Evolutionary conservation across 2,797 vertebrate species (phyloP), one percentile per base, ranked within the genome.

Genomic region (Eupleurogrammus muticus): DNA sequence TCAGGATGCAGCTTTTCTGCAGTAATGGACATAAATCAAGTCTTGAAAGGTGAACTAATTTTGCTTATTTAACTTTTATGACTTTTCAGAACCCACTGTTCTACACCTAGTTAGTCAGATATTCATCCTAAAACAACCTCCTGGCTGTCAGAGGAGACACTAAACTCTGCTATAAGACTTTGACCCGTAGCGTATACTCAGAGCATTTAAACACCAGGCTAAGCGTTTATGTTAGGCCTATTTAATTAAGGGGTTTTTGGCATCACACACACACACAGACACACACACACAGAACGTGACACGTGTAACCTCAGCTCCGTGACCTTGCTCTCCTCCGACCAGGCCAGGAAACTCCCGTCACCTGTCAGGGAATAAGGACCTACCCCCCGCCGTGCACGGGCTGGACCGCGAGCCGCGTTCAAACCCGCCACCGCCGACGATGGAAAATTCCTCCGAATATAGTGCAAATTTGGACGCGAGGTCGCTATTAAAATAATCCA

Each of bases 401-500:
- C 58, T 42, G 34, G 4, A n/a, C 44, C 23, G 21, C 56, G 13
- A 70, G 52, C 73, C 70, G 48, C 11, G 46, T 74, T 73, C 64
- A 50, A n/a, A 62, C 75, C 54, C 64, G 14, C 57, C 54, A 71
- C 54, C 64, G 14, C 57, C 54, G 70, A 73, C 35, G 2, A 69
- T 64, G 78, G 81, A 87, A 89, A 79, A 75, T 61, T 55, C 60
- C 42, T 65, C 73, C 63, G 32, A 54, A 75, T 70, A 81, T 84
- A 85, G 77, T 32, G 19, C 17, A 61, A 56, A 73, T 76, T 55
- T 73, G n/a, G 67, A 78, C 46, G 20, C 13, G 14, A 6, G 24
- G 56, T 49, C 0, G 16, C 17, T 32, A 34, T 62, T 38, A 76
- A 72, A 67, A 78, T 50, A 80, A 73, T 70, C 58, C 38, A 14